phyloP scores from a whole-genome alignment of 2,888 invertebrate genomes.

The Eucriotettix oculatus region DNA sequence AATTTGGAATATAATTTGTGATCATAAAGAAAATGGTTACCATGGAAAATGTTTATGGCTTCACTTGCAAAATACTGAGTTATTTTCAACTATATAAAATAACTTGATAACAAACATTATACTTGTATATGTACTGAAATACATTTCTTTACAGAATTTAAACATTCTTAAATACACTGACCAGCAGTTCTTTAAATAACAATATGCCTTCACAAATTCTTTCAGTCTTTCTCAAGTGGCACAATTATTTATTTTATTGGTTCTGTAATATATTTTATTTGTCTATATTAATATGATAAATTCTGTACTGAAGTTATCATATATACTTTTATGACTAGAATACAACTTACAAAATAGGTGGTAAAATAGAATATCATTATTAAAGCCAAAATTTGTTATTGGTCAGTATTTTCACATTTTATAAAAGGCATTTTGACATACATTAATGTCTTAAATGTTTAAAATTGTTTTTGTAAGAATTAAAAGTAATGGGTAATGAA shows the following conservation, averaged over 20 bases:
- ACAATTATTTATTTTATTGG: not conserved
- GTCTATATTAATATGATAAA: too few species aligned
- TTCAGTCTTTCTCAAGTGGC: constrained; percentile 8
- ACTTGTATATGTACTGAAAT: too few species aligned
- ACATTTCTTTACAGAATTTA: too few species aligned
- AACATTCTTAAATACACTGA: not conserved
- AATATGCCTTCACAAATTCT: constrained; percentile 3
- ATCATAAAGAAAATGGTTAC: not conserved
- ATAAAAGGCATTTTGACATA: not conserved
- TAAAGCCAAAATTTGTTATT: not conserved
- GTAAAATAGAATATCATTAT: not conserved
- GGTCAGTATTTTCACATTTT: not conserved
- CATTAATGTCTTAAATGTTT: not conserved
- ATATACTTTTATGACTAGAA: too few species aligned
- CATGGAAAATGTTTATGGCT: not conserved
- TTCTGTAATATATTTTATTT: not conserved
- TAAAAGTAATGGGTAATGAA: constrained; percentile 53
- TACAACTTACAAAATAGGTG: too few species aligned
- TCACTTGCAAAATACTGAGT: constrained; percentile 1
- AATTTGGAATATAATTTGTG: not conserved
- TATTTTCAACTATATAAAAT: not conserved
- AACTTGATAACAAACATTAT: too few species aligned
- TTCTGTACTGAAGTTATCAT: too few species aligned
- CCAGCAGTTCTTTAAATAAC: constrained; percentile 1
- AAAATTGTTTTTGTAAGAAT: constrained; percentile 34